Base-by-base conservation (phyloP, 2,797 vertebrate genomes). In the Oreortyx pictus region DNA sequence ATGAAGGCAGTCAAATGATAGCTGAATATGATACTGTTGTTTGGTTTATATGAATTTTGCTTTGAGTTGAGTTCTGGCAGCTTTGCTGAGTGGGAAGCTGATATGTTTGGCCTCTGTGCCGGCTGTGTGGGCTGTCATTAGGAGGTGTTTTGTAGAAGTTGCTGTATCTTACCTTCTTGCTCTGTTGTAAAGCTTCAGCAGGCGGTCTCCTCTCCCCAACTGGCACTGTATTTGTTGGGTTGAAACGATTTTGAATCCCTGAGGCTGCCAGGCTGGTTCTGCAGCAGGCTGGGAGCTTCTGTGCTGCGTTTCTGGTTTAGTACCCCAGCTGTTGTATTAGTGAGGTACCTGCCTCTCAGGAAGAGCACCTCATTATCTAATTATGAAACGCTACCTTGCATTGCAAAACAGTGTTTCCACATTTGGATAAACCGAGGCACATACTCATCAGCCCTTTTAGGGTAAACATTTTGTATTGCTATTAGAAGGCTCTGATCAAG, bases 51-150 rank as follows among this genome's bases (percentile, higher is more conserved):
- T 93, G 49, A 95, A 95, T 96, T 92, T 61, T 94, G 87, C 92
- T 92, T 82, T 79, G 86, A 95, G 94, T 65, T 65, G 85, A 86
- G 75, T 88, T 95, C 94, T 96, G 95, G 96, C 94, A 96, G 95
- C 95, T 95, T 91, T 96, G 93, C 91, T 93, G 96, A 96, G 95
- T 96, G 95, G 94, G 93, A 95, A 95, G 95, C 91, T 94, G 94
- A 92, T 96, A 95, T 96, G 96, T 96, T 96, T 96, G 96, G 94
- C 94, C 96, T 93, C 91, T 89, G 94, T 82, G 88, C 89, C 76
- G 94, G 92, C 82, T 96, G 94, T 90, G 94, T 96, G 95, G 95
- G 94, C 89, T 95, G 96, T 93, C 95, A 95, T 96, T 96, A 96
- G 93, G 94, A 95, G 92, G 93, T 95, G 95, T 95, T 96, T 96